Evolutionary conservation across 2,797 vertebrate genomes (phyloP), one percentile per base, ranked within the genome.

Genomic region (Oryzias sinensis): DNA sequence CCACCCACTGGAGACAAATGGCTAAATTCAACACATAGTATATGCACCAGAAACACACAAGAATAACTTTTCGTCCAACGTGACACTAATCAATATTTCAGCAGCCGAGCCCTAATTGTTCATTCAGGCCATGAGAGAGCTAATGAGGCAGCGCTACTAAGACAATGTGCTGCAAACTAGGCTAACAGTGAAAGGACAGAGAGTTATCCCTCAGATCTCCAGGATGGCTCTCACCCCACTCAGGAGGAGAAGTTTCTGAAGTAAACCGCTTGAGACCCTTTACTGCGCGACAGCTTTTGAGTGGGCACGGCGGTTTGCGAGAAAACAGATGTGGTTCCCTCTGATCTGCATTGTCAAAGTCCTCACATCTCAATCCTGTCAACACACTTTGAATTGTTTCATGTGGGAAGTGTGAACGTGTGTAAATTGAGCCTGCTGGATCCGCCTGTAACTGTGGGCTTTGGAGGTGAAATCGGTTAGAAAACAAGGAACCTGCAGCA

Each of bases 11-110:
- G 74, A 76, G 77, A 77, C 62, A 76, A 81, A 82, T 70, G 79
- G 76, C 73, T 62, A 65, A 64, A 76, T 79, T 71, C 68, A 74
- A 69, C 65, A 82, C 67, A 76, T 66, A 59, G 53, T 71, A 69
- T 63, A 80, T 60, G 65, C 57, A 73, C 53, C 49, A 61, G 65
- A 71, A 9, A 29, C 60, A 59, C n/a, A 5, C 43, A 42, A 27
- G 55, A 69, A 54, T 42, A 65, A 65, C 48, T 61, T 59, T 25
- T 2, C 0, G 5, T 67, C 64, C 77, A 63, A 64, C 66, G 63
- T 71, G 18, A 61, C 61, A 62, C 80, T 81, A 69, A 88, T 89
- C 84, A 88, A 89, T 88, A 88, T 89, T 88, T 89, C 70, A 86
- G 63, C 61, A 88, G 71, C 71, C 49, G 56, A 13, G 60, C 63